Evolutionary conservation across 2,888 invertebrate species (phyloP).

Genomic region (Tenthredo notha): DNA sequence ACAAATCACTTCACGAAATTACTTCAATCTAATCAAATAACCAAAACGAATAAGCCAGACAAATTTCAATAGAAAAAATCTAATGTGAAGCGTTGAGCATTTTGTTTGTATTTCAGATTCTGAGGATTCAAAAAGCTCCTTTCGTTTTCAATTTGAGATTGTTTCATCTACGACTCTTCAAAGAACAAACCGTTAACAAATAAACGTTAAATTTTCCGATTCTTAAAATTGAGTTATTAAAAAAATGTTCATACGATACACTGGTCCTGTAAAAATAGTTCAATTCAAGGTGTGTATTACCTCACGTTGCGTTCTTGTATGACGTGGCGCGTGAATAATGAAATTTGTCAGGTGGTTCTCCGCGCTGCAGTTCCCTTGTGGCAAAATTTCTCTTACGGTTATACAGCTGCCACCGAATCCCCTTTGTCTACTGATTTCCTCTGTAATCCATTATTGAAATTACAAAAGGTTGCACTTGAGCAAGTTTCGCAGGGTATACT

Average conservation of each 20-base stretch:
- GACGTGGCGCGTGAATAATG: not conserved
- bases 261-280: not conserved
- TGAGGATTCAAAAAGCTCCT: too few species aligned
- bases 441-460: conserved; percentile 10
- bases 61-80: too few species aligned
- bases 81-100: too few species aligned
- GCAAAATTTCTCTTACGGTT: not conserved
- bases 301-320: not conserved
- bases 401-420: not conserved
- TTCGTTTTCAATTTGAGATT: too few species aligned
- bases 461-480: conserved; percentile 16
- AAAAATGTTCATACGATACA: not conserved
- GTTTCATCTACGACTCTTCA: too few species aligned
- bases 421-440: not conserved
- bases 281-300: not conserved
- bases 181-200: not conserved
- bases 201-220: not conserved
- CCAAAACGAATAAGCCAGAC: too few species aligned
- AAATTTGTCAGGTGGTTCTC: not conserved
- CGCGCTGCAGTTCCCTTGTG: not conserved
- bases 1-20: not conserved
- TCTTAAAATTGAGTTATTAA: not conserved
- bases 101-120: too few species aligned
- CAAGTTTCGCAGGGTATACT: not conserved
- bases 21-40: too few species aligned